Evolutionary conservation across 2,113 vertebrate species (phyloP).

Genomic region (Andinoacara biseriatus): DNA sequence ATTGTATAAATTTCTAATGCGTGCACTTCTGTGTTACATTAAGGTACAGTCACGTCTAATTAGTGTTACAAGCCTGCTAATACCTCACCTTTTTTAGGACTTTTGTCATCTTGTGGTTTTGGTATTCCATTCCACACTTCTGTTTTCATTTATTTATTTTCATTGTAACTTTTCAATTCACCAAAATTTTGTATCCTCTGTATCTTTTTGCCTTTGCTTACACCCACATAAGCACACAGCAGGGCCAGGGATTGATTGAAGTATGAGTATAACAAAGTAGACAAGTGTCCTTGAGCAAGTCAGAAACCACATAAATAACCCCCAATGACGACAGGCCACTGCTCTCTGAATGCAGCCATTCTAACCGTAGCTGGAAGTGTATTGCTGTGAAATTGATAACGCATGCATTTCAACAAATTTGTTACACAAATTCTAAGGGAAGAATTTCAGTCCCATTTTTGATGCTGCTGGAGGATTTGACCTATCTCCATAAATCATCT

Average conservation of each 20-base stretch:
- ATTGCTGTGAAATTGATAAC: conserved; percentile 20
- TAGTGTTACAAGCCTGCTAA: not conserved
- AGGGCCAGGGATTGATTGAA: conserved; percentile 49
- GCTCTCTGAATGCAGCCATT: conserved; percentile 17
- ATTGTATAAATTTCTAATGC: not conserved
- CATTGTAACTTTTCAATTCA: not conserved
- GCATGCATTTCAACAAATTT: conserved; percentile 23
- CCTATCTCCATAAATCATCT: conserved; percentile 35
- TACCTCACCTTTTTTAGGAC: not conserved
- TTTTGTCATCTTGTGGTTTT: not conserved
- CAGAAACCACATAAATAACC: conserved; percentile 57
- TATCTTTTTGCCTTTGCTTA: not conserved
- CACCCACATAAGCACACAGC: conserved; percentile 1
- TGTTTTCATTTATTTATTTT: not conserved
- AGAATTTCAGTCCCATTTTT: conserved; percentile 8
- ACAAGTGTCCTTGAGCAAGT: conserved; percentile 65
- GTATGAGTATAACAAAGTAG: conserved; percentile 53
- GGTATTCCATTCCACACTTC: not conserved
- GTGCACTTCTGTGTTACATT: too few species aligned
- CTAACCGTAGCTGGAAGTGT: not conserved
- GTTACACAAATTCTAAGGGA: conserved; percentile 2
- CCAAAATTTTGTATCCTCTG: not conserved
- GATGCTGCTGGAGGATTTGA: not conserved
- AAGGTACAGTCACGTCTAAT: not conserved
- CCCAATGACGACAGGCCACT: conserved; percentile 25